Conservation (phyloP, 2,888 invertebrate species). For the Andrena trimmerana region DNA sequence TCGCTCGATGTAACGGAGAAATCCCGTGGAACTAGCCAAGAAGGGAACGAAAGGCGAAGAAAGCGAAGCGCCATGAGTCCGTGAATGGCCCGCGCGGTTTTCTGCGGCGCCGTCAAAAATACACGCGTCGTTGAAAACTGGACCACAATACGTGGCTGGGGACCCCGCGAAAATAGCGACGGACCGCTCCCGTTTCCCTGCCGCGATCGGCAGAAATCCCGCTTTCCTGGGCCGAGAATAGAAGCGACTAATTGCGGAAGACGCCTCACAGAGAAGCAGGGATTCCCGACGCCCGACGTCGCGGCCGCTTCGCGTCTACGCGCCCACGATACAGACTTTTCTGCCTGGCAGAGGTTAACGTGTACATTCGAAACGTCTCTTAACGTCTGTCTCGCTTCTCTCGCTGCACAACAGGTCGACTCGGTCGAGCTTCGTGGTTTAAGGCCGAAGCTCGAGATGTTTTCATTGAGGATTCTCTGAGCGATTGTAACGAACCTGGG, state of each 20-base stretch:
- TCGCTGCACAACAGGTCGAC: neutral
- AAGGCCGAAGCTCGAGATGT: neutral
- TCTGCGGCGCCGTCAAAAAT: slow-evolving; percentile 38
- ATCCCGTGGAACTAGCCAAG: neutral
- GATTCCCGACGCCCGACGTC: slow-evolving; percentile 29
- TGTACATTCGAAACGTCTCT: neutral
- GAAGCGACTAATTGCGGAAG: slow-evolving; percentile 60
- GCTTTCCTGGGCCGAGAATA: slow-evolving; percentile 57
- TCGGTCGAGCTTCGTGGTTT: neutral
- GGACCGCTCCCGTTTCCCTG: slow-evolving; percentile 66
- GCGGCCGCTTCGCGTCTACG: slow-evolving; percentile 7
- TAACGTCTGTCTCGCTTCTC: neutral
- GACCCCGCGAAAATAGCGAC: slow-evolving; percentile 71
- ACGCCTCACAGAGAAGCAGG: slow-evolving; percentile 34
- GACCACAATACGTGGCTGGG: slow-evolving; percentile 60
- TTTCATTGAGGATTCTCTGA: no score
- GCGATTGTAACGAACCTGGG: no score
- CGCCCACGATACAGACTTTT: neutral
- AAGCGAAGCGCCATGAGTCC: neutral
- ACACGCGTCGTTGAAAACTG: slow-evolving; percentile 52
- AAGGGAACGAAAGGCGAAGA: neutral
- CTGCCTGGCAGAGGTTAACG: neutral
- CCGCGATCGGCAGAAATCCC: slow-evolving; percentile 69
- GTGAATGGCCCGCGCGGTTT: slow-evolving; percentile 25
- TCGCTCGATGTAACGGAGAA: neutral